Conservation (phyloP, 2,113 vertebrate genomes). For the Ictalurus punctatus region DNA sequence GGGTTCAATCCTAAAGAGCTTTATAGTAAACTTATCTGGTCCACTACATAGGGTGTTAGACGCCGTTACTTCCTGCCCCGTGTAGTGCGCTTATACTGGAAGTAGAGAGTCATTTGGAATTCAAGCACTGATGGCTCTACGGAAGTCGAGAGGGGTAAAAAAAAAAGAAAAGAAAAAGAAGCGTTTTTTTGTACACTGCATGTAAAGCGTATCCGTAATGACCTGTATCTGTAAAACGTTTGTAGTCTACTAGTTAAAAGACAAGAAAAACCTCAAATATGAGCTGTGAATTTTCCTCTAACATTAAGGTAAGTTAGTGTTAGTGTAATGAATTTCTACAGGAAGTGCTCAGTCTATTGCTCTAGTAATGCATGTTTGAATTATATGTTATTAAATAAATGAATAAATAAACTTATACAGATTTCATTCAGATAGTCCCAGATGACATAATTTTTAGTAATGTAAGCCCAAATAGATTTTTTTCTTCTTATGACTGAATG, state of each 20-base stretch:
- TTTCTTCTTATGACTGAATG: no score
- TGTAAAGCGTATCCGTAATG: neutral
- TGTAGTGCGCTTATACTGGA: neutral
- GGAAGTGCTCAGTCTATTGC: neutral
- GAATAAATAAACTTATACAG: neutral
- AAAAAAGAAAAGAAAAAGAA: neutral
- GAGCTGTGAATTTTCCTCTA: neutral
- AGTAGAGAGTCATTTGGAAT: neutral
- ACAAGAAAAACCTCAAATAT: neutral
- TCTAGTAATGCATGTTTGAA: neutral
- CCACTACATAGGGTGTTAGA: neutral
- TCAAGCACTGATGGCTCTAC: neutral
- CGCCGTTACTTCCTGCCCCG: no score
- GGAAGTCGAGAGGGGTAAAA: conserved; percentile 13
- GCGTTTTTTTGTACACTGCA: neutral
- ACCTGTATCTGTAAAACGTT: neutral
- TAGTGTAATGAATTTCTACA: neutral
- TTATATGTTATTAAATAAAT: neutral
- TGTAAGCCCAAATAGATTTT: no score
- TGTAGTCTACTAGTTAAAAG: neutral
- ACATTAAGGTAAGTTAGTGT: conserved; percentile 45
- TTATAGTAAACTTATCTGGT: neutral
- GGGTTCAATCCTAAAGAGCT: neutral
- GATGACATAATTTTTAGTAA: neutral
- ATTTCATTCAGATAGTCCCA: neutral